Evolutionary conservation across 2,888 invertebrate species (phyloP).

Genomic region (Noctua fimbriata): DNA sequence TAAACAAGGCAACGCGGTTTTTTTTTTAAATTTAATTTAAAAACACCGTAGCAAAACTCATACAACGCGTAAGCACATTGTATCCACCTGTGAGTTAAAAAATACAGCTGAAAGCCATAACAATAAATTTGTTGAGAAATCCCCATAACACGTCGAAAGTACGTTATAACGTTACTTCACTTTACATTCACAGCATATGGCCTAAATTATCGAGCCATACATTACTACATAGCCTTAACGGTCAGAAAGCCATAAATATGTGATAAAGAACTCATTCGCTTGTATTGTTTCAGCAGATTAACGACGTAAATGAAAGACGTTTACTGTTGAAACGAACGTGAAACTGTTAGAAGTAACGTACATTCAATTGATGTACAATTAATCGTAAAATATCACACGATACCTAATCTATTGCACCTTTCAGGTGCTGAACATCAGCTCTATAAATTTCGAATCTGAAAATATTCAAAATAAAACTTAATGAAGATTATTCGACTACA

Average conservation of each 20-base stretch:
- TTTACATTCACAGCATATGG: neutral
- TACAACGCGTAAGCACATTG: neutral
- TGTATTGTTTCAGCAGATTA: conserved; percentile 24
- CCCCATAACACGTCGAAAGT: neutral
- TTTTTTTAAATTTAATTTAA: neutral
- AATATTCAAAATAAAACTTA: neutral
- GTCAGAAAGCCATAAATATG: conserved; percentile 32
- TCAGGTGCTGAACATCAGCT: neutral
- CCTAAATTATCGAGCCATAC: neutral
- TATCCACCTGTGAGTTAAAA: neutral
- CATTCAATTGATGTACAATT: neutral
- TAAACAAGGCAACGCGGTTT: neutral
- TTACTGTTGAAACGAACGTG: conserved; percentile 22
- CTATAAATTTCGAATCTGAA: neutral
- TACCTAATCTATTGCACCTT: neutral
- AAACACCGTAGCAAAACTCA: neutral
- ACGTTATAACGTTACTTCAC: neutral
- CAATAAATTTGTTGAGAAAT: neutral
- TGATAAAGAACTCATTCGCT: conserved; percentile 14
- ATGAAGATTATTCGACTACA: neutral
- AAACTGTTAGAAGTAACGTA: neutral
- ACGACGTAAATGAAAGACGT: conserved; percentile 9
- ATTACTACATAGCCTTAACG: neutral
- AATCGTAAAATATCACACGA: neutral
- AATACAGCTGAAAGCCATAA: neutral